These are phyloP conservation scores for Acanthurus leucopareius DNA, from an alignment of 2,797 vertebrate species.

Conservation along the genomic window DNA sequence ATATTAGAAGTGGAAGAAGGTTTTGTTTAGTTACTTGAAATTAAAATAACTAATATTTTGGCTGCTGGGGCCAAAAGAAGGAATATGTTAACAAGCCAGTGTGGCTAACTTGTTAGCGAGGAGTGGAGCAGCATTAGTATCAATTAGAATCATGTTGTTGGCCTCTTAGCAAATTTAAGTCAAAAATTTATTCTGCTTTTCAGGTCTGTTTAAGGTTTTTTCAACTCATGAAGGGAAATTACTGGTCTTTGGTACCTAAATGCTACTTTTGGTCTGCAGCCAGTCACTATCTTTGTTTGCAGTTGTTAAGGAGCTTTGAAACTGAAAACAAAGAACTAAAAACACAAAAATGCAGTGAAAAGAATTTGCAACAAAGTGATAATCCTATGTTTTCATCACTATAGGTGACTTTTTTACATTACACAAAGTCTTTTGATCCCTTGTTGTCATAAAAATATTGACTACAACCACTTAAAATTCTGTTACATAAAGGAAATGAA, in stretches of 20 bases:
- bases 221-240: background rate
- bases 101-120: background rate
- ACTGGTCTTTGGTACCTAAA: background rate
- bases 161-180: background rate
- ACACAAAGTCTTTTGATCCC: background rate
- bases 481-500: background rate
- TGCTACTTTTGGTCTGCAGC: background rate
- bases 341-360: background rate
- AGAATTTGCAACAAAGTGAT: too few relatives aligned
- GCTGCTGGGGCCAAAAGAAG: background rate
- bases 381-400: background rate
- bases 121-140: background rate
- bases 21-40: background rate
- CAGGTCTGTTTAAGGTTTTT: background rate
- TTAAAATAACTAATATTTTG: background rate
- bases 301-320: too few relatives aligned
- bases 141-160: background rate
- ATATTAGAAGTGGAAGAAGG: background rate
- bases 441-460: background rate
- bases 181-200: background rate
- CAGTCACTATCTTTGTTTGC: background rate
- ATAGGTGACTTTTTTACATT: background rate
- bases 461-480: background rate
- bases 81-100: background rate
- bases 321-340: constrained; percentile 16